phyloP scores from a whole-genome alignment of 2,113 vertebrate species.

The Sardina pilchardus region DNA sequence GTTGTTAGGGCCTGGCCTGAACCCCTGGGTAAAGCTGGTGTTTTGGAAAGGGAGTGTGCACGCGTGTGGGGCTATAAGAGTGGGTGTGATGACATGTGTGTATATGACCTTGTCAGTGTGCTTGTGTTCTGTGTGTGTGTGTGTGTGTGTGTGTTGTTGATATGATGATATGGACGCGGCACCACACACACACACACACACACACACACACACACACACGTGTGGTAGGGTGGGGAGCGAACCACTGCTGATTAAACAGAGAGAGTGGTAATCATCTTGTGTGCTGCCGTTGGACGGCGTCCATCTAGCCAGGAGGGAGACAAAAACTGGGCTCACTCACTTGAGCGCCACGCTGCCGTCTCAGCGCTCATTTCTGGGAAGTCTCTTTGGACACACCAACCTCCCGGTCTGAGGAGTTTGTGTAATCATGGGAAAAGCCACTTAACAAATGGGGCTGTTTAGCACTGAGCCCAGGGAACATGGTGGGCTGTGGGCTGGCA shows the following conservation, averaged over 20 bases:
- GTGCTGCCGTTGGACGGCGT: not conserved
- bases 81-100: not conserved
- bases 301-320: not conserved
- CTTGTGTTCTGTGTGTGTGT: constrained; percentile 23
- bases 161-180: no score
- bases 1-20: not conserved
- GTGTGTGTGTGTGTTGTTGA: no score
- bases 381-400: not conserved
- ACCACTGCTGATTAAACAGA: not conserved
- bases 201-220: not conserved
- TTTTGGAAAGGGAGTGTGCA: constrained; percentile 41
- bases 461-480: no score
- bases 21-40: not conserved
- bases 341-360: not conserved
- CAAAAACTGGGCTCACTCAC: no score
- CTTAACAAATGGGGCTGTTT: not conserved
- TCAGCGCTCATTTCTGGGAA: not conserved
- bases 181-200: not conserved
- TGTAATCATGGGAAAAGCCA: no score
- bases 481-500: no score
- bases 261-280: constrained; percentile 22
- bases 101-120: not conserved
- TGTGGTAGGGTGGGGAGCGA: not conserved
- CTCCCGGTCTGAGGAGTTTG: no score
- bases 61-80: not conserved